phyloP scores from a whole-genome alignment of 1,140 invertebrate species.

The Thaumatotibia leucotreta region DNA sequence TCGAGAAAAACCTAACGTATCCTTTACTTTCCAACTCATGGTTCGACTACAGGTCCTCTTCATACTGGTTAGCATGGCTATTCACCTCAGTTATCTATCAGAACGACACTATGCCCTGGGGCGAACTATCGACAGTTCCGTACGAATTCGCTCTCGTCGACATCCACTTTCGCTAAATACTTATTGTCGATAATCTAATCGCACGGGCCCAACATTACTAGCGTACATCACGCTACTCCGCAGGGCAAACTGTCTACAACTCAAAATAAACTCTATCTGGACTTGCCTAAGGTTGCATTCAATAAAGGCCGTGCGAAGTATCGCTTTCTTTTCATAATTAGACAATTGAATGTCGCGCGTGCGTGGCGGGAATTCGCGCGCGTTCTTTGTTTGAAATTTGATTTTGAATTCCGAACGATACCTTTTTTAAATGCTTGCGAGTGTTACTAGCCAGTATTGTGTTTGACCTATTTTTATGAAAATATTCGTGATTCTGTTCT shows the following conservation, averaged over 20 bases:
- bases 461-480: too few species aligned
- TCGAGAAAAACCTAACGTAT: too few species aligned
- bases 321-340: constrained; percentile 21
- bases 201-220: background rate
- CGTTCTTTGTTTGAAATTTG: constrained; percentile 16
- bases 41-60: background rate
- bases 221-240: constrained; percentile 17
- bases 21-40: background rate
- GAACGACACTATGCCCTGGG: background rate
- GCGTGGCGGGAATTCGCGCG: constrained; percentile 16
- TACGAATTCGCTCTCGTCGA: constrained; percentile 15
- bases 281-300: background rate
- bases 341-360: constrained; percentile 23
- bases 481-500: too few species aligned
- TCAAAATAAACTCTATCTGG: constrained; percentile 4
- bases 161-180: constrained; percentile 20
- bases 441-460: background rate
- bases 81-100: background rate
- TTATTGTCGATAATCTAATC: constrained; percentile 15
- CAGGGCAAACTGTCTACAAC: background rate
- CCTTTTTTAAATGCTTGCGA: background rate
- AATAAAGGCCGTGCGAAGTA: background rate
- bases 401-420: constrained; percentile 4
- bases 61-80: background rate
- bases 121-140: background rate